Evolutionary conservation across 2,888 invertebrate species (phyloP).

Genomic region (Zelleria hepariella): DNA sequence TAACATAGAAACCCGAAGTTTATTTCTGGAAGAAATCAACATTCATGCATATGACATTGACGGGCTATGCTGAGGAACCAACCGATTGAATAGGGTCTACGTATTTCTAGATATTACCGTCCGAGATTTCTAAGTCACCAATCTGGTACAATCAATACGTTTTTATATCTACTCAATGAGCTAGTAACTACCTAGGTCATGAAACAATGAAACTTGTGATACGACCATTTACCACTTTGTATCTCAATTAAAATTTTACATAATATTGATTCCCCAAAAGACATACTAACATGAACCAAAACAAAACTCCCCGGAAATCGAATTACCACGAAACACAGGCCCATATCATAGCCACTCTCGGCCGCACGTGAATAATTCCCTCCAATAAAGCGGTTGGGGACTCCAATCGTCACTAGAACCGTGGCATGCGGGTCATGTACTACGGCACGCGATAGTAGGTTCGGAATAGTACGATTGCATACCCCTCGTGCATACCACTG

Average conservation of each 20-base stretch:
- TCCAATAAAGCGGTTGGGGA: slow-evolving; percentile 47
- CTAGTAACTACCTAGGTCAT: no score
- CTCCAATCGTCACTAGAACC: slow-evolving; percentile 22
- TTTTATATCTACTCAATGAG: no score
- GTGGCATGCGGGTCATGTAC: slow-evolving; percentile 49
- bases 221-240: background rate
- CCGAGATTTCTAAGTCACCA: no score
- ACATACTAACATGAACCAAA: background rate
- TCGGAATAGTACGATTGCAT: slow-evolving; percentile 29
- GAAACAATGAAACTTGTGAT: no score
- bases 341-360: slow-evolving; percentile 29
- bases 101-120: no score
- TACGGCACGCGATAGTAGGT: slow-evolving; percentile 37
- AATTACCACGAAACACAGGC: slow-evolving; percentile 48
- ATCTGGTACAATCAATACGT: no score
- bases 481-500: slow-evolving; percentile 36
- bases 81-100: no score
- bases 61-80: no score
- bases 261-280: background rate
- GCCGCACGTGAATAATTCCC: slow-evolving; percentile 43
- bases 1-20: no score
- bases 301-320: slow-evolving; percentile 32
- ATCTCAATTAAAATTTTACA: no score
- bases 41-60: no score
- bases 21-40: no score